These are phyloP conservation scores for Acanthurus tractus DNA, from an alignment of 2,797 vertebrate species.

Conservation along the genomic window DNA sequence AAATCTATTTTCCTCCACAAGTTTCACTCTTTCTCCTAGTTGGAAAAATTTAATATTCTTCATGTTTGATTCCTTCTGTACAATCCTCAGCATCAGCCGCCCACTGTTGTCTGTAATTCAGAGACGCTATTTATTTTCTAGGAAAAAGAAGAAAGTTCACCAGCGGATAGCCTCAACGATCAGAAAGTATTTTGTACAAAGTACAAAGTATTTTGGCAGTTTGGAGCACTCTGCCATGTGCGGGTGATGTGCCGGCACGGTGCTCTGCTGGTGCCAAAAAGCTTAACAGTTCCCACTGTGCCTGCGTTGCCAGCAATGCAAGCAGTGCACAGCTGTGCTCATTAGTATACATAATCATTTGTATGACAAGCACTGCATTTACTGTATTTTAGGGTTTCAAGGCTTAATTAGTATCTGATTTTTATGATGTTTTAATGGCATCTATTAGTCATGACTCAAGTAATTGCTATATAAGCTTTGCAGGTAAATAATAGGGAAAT, in stretches of 20 bases:
- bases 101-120: constrained; percentile 28
- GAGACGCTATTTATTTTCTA: constrained; percentile 29
- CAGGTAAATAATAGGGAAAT: constrained; percentile 4
- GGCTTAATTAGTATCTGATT: constrained; percentile 22
- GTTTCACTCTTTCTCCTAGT: constrained; percentile 7
- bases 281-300: constrained; percentile 32
- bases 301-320: constrained; percentile 31
- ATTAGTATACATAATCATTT: constrained; percentile 39
- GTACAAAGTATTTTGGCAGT: constrained; percentile 41
- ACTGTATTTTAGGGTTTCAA: constrained; percentile 5
- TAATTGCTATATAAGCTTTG: constrained; percentile 5
- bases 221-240: constrained; percentile 33
- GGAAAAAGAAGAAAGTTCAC: constrained; percentile 17
- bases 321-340: constrained; percentile 37
- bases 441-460: constrained; percentile 22
- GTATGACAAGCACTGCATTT: constrained; percentile 21
- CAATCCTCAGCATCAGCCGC: not conserved
- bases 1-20: constrained; percentile 21
- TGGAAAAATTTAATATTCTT: constrained; percentile 16
- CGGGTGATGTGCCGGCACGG: constrained; percentile 39
- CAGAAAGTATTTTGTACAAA: no score
- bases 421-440: constrained; percentile 35
- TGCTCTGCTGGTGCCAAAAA: constrained; percentile 39
- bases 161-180: constrained; percentile 34
- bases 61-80: constrained; percentile 13